Evolutionary conservation across 1,140 invertebrate genomes (phyloP), one percentile per base, ranked within the genome.

Genomic region (Danaus melanippus): DNA sequence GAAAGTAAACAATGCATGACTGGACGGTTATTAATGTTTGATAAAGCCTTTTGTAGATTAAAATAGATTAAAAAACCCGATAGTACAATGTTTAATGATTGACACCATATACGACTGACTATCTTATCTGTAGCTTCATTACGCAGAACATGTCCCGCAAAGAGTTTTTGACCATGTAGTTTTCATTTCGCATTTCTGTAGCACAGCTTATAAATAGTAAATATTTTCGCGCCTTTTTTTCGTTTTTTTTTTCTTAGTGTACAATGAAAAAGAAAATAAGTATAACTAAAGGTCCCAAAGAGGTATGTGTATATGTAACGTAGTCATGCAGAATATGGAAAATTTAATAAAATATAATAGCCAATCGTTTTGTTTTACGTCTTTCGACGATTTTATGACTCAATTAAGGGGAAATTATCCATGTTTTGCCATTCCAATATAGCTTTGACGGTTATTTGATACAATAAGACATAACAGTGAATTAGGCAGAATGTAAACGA

Each of bases 191-290:
- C 21, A 32, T 32, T 32, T 32, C 2, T 32, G 21, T 32, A 32
- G 21, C 21, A 32, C 21, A 32, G 21, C 21, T 32, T 32, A 32
- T 32, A 32, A 32, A 32, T 32, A 32, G 2, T 32, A 32, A 32
- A 32, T 32, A 32, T 32, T 32, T 32, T 32, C 21, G 21, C 21
- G 21, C 21, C 21, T 32, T 32, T 32, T 32, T 32, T 32, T 32
- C 6, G 2, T 32, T 5, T 32, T 32, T 32, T 32, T 32, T 32
- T 32, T 32, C 6, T 32, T 7, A 32, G 21, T 32, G 21, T 32
- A 53, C 50, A 45, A 80, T 83, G 77, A 80, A 69, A 49, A 79
- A 69, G 63, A 82, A 82, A 68, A 65, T 80, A 15, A 64, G 77
- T 54, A 74, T 80, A 50, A 75, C 70, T 5, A 58, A 62, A 46